Evolutionary conservation across 1,140 invertebrate genomes (phyloP), one percentile per base, ranked within the genome.

Genomic region (Harlomillsia oculata): DNA sequence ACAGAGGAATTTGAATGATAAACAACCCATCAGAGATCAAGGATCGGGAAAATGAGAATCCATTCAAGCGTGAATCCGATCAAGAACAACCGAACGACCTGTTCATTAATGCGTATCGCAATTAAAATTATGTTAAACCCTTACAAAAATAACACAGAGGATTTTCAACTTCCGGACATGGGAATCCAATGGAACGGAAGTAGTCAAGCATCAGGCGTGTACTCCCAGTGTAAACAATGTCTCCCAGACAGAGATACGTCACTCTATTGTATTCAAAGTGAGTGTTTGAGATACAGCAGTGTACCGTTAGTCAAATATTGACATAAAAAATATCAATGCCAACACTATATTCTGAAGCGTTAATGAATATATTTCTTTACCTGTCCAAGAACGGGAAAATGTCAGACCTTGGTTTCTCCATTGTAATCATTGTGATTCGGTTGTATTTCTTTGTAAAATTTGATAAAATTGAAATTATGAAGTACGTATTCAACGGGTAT

Each of bases 71-170:
- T n/a, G n/a, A n/a, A n/a, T n/a, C n/a, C n/a, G n/a, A n/a, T n/a
- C n/a, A n/a, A n/a, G n/a, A n/a, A n/a, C n/a, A n/a, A n/a, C n/a
- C n/a, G n/a, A n/a, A n/a, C n/a, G n/a, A n/a, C n/a, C n/a, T n/a
- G n/a, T n/a, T n/a, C n/a, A n/a, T n/a, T n/a, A n/a, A n/a, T n/a
- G n/a, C n/a, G n/a, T n/a, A n/a, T n/a, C n/a, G n/a, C n/a, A n/a
- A n/a, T n/a, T n/a, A n/a, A n/a, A n/a, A n/a, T n/a, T n/a, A n/a
- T n/a, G n/a, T n/a, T n/a, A n/a, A n/a, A n/a, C n/a, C n/a, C 85
- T 82, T 76, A 89, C 86, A 72, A 70, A 93, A 93, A 73, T 93
- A 94, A 87, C 92, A 93, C 0, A 94, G 72, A 0, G 89, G 89
- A 71, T 93, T 93, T 70, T 93, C 89, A 16, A 50, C 70, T 69